Base-by-base conservation (phyloP, 2,888 invertebrate genomes). In the Lepetodrilus schrolli region DNA sequence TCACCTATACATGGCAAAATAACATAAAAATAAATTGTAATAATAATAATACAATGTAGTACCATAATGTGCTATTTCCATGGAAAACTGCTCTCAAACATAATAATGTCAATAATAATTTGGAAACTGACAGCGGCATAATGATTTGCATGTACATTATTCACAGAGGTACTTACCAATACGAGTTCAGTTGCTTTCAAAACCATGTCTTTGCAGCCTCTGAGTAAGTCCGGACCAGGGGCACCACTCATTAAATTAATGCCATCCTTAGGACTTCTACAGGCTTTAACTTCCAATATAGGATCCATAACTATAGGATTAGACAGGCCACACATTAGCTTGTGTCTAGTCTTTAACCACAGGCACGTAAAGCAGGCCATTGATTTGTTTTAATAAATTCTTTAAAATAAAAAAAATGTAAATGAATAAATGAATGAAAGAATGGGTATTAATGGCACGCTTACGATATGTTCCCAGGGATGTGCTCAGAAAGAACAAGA, bases 141-240 rank as follows among this genome's bases (percentile, higher is more conserved):
- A 0, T 43, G 43, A 43, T 5, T 43, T 43, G n/a, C 10, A n/a
- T 43, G 17, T 13, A 7, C 8, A 43, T 43, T 43, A 17, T 43
- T 38, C 8, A 1, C 1, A 38, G n/a, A 13, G 4, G 17, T 17
- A 74, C 70, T 30, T 74, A 83, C 83, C 77, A 83, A 66, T 13
- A 74, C 50, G n/a, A 48, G 10, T 70, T 51, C 66, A 1, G 82
- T 80, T n/a, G 82, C 81, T 68, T 78, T 75, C 2, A 75, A 23
- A 34, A 83, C 36, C 36, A 83, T 73, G 1, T 80, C 78, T 23
- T 77, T 80, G 50, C 81, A 81, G 37, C 77, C 74, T 34, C 66
- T 50, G n/a, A 82, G 21, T 2, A 75, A 74, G 10, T 77, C 76
- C 0, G 76, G 75, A 10, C 82, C 81, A 0, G 83, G 83, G 7